phyloP scores from a whole-genome alignment of 1,140 invertebrate species.

The Ridgeia piscesae region DNA sequence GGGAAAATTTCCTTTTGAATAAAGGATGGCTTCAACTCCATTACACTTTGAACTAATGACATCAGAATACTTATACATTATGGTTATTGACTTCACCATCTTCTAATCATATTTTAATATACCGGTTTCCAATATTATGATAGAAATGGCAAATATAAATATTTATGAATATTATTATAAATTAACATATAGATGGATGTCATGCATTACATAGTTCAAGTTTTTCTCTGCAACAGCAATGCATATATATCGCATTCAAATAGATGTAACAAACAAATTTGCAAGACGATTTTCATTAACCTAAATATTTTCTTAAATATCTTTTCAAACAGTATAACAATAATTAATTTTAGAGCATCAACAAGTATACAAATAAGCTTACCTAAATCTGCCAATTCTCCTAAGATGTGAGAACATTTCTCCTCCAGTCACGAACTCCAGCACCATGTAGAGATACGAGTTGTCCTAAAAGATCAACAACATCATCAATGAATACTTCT shows the following conservation, averaged over 20 bases:
- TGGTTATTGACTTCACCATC: too few relatives aligned
- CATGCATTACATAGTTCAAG: neutral
- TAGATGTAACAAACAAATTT: neutral
- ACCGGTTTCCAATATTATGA: too few relatives aligned
- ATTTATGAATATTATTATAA: neutral
- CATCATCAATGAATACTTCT: slow-evolving; percentile 18
- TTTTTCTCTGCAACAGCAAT: neutral
- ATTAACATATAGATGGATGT: neutral
- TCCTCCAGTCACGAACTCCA: slow-evolving; percentile 96
- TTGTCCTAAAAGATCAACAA: slow-evolving; percentile 71
- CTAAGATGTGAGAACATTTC: slow-evolving; percentile 99
- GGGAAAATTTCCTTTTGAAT: too few relatives aligned
- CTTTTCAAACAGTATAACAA: too few relatives aligned
- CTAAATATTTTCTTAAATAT: neutral
- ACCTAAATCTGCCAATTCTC: slow-evolving; percentile 71
- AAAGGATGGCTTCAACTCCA: too few relatives aligned
- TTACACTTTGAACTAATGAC: too few relatives aligned
- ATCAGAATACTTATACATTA: neutral
- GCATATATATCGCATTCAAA: neutral
- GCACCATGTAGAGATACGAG: slow-evolving; percentile 98
- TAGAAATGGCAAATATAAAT: slow-evolving; percentile 7
- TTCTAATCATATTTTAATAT: too few relatives aligned
- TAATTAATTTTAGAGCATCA: neutral
- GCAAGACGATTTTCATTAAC: neutral
- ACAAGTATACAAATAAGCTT: slow-evolving; percentile 18